Evolutionary conservation across 1,140 invertebrate genomes (phyloP).

Genomic region (Stegodyphus mimosarum): DNA sequence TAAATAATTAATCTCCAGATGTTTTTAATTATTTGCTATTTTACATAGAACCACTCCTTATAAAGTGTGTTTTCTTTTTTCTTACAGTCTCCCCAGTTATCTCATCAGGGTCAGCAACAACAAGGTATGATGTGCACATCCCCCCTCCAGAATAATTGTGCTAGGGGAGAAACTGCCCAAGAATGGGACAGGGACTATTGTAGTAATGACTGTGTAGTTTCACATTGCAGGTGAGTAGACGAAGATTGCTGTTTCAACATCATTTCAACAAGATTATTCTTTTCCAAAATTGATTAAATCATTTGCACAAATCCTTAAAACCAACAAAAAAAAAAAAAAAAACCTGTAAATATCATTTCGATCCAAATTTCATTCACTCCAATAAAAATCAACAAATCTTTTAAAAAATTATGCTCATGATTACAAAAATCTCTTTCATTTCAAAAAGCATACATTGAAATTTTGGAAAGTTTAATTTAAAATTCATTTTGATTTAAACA

Average conservation of each 20-base stretch:
- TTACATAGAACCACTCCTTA: not conserved
- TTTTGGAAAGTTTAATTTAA: too few relatives aligned
- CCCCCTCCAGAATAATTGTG: slow-evolving; percentile 35
- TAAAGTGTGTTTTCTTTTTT: not conserved
- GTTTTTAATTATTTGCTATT: too few relatives aligned
- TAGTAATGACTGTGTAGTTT: slow-evolving; percentile 54
- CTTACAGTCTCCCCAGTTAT: slow-evolving; percentile 13
- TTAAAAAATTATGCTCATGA: too few relatives aligned
- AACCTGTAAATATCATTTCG: too few relatives aligned
- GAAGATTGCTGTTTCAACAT: not conserved
- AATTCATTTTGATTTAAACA: too few relatives aligned
- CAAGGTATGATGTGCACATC: slow-evolving; percentile 50
- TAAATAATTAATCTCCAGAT: too few relatives aligned
- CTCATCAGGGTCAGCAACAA: slow-evolving; percentile 8
- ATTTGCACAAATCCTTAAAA: not conserved
- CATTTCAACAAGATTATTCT: not conserved
- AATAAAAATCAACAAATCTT: too few relatives aligned
- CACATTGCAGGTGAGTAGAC: slow-evolving; percentile 47
- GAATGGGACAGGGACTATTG: slow-evolving; percentile 54
- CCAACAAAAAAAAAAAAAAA: too few relatives aligned
- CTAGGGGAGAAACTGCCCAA: not conserved
- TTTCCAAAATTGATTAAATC: not conserved
- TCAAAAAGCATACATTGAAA: too few relatives aligned
- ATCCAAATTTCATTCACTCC: too few relatives aligned
- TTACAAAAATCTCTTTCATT: too few relatives aligned